phyloP scores from a whole-genome alignment of 2,888 invertebrate genomes.

The Tachystola acroxantha region DNA sequence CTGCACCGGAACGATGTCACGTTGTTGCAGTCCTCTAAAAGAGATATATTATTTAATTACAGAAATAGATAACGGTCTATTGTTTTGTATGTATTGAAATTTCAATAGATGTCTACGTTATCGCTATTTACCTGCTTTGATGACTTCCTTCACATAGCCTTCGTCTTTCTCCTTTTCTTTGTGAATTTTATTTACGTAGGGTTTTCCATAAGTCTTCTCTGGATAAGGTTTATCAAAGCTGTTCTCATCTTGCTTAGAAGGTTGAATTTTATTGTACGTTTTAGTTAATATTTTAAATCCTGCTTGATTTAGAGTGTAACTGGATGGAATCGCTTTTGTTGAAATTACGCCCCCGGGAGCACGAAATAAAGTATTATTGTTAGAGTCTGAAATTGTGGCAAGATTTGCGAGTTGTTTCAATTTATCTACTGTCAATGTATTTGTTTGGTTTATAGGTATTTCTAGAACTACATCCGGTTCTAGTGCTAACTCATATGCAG shows the following conservation, averaged over 20 bases:
- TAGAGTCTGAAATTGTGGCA: slow-evolving; percentile 73
- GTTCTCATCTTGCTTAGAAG: slow-evolving; percentile 65
- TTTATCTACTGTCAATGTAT: slow-evolving; percentile 60
- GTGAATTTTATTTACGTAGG: slow-evolving; percentile 32
- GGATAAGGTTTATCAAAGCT: slow-evolving; percentile 41
- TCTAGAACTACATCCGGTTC: slow-evolving; percentile 68
- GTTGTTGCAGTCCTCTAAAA: slow-evolving; percentile 60
- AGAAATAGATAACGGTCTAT: too few species aligned
- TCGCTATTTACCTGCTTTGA: slow-evolving; percentile 36
- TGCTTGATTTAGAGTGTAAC: slow-evolving; percentile 80
- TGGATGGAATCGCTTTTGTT: slow-evolving; percentile 79
- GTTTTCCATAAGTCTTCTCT: slow-evolving; percentile 55
- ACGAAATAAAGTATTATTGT: slow-evolving; percentile 70
- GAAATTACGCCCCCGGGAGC: slow-evolving; percentile 73
- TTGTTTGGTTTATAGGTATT: slow-evolving; percentile 62
- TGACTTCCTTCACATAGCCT: slow-evolving; percentile 24
- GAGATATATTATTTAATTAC: slow-evolving; percentile 7
- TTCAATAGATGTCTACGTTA: neutral
- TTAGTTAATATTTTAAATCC: slow-evolving; percentile 83
- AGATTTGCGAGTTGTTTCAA: slow-evolving; percentile 76
- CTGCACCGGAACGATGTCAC: slow-evolving; percentile 78
- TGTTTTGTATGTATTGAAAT: too few species aligned
- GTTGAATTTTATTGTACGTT: slow-evolving; percentile 77
- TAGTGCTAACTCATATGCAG: slow-evolving; percentile 61
- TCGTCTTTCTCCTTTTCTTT: slow-evolving; percentile 47